Evolutionary conservation across 2,888 invertebrate genomes (phyloP).

Genomic region (Standfussiana lucernea): DNA sequence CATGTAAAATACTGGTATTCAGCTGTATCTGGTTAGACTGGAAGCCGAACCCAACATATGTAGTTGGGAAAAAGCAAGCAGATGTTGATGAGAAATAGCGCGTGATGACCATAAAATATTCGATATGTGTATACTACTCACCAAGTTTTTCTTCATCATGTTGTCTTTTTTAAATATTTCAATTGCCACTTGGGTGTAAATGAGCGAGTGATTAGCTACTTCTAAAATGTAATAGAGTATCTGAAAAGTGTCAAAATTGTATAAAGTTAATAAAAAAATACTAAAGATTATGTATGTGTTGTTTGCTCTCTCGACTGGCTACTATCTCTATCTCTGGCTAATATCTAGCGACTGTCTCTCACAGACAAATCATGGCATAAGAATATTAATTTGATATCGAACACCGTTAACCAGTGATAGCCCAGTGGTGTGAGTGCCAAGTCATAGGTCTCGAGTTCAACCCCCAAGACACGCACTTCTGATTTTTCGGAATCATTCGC

Average conservation of each 20-base stretch:
- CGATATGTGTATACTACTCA: slow-evolving; percentile 1
- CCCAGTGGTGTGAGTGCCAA: no score
- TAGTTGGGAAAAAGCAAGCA: neutral
- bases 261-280: neutral
- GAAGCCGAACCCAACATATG: neutral
- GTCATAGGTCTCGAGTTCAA: no score
- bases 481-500: no score
- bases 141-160: neutral
- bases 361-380: neutral
- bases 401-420: no score
- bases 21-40: neutral
- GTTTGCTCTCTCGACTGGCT: no score
- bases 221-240: slow-evolving; percentile 15
- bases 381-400: neutral
- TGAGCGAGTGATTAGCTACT: neutral
- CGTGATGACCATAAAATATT: neutral
- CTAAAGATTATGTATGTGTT: neutral
- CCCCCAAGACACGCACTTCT: no score
- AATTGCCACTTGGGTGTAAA: slow-evolving; percentile 22
- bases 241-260: neutral
- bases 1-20: neutral
- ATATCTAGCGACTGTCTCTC: no score
- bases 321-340: no score
- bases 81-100: neutral
- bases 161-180: slow-evolving; percentile 17